These are phyloP conservation scores for Syncerus caffer DNA, from an alignment of 2,797 vertebrate species.

Conservation along the genomic window DNA sequence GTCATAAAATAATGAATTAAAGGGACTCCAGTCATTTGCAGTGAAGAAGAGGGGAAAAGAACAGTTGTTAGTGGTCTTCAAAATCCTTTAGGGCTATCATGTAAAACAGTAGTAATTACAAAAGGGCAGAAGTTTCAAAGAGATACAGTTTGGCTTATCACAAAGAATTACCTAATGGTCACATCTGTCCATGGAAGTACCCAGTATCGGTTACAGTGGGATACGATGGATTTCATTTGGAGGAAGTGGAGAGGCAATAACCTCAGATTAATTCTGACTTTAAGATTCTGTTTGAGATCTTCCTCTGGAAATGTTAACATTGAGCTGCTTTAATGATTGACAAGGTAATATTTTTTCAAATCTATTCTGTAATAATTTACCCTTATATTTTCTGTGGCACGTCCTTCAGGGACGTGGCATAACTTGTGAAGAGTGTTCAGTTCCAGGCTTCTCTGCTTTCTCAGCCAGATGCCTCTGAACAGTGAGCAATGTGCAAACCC, in stretches of 20 bases:
- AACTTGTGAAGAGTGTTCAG: neutral
- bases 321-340: neutral
- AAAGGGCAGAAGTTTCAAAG: neutral
- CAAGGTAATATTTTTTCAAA: neutral
- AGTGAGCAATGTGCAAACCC: neutral
- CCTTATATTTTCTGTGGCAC: neutral
- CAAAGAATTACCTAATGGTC: neutral
- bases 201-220: neutral
- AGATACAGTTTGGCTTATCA: neutral
- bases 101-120: neutral
- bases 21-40: neutral
- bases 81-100: neutral
- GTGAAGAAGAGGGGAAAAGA: neutral
- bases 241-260: neutral
- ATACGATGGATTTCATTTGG: neutral
- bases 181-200: neutral
- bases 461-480: neutral
- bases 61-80: neutral
- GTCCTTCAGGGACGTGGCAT: neutral
- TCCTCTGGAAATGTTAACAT: neutral
- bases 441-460: neutral
- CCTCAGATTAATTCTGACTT: conserved; percentile 22
- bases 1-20: neutral
- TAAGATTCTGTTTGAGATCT: neutral
- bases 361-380: neutral